Base-by-base conservation (phyloP, 2,888 invertebrate species). In the Ditylenchus weischeri region DNA sequence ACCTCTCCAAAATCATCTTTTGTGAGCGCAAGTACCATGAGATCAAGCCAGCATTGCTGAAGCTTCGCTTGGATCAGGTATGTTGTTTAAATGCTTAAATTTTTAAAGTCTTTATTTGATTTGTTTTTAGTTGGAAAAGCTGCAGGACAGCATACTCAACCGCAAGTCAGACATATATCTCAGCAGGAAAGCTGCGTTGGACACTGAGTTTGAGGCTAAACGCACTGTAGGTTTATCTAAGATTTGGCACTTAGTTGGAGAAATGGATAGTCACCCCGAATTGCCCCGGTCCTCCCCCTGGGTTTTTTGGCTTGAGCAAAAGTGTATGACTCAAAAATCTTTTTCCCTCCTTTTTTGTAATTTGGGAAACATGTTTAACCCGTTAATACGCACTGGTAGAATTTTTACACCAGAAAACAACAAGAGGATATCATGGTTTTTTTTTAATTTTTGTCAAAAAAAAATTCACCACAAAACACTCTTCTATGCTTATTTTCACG, bases 1-100 rank as follows among this genome's bases (percentile, higher is more conserved):
- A 62, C 48, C 43, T 62, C n/a, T 62, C 62, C 3, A 62, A 62
- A 47, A 62, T 62, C 23, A 48, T 62, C 48, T 62, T 62, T 29
- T 48, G 62, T 48, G 62, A 62, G 48, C 62, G 62, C 43, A 62
- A 62, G 48, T 62, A 47, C 48, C 43, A 48, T n/a, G 62, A 62
- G 29, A 62, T 62, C 10, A 62, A 62, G 29, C 62, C 62, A 13
- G 49, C 49, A n/a, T 48, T 62, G 43, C 19, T 48, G 2, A 38
- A 48, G n/a, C 62, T 47, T 23, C n/a, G 49, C n/a, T 62, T 62
- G 48, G 48, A 62, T 2, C 47, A 62, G 49, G 62, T 62, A 59
- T 11, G 8, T 59, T 59, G 1, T 43, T 43, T 3, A 43, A 10
- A 13, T 43, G 43, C 43, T 43, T 43, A 43, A 10, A 43, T 6